A percentile compares a stretch with the other conserved stretches of the same genome.
phyloP scores from a whole-genome alignment of 2,113 vertebrate genomes.

The Rousettus leschenaultii region DNA sequence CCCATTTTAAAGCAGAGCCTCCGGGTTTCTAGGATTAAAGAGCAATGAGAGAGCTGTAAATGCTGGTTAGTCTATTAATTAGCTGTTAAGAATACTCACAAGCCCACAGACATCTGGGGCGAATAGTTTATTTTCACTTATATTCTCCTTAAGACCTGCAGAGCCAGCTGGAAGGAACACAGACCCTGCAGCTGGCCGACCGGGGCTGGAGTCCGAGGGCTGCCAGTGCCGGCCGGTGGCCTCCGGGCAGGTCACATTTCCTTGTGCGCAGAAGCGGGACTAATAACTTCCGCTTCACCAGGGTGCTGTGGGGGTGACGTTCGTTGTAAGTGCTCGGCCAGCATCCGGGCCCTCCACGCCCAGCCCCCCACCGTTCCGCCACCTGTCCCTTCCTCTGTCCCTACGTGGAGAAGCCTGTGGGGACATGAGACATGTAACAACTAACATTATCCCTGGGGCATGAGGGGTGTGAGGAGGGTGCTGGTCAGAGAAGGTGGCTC shows the following conservation, averaged over 20 bases:
- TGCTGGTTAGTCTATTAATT: background rate
- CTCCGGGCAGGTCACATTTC: no score
- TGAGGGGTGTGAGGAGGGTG: no score
- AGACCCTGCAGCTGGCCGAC: fast-evolving
- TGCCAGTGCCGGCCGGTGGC: fast-evolving
- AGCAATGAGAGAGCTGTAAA: background rate
- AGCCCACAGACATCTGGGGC: background rate
- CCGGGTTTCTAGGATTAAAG: background rate
- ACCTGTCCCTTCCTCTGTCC: background rate
- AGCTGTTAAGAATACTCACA: no score
- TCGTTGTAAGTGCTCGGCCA: fast-evolving
- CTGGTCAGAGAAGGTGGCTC: background rate
- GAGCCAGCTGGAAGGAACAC: background rate
- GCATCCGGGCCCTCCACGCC: background rate
- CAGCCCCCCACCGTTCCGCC: no score
- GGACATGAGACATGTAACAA: background rate
- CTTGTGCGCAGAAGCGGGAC: background rate
- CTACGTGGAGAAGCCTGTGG: background rate
- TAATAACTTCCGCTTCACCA: fast-evolving
- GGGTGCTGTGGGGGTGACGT: fast-evolving
- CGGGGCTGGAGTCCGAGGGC: background rate
- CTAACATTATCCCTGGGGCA: fast-evolving
- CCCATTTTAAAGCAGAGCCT: background rate
- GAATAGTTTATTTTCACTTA: background rate
- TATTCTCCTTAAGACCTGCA: background rate